Percentiles rank a stretch among this genome's conserved stretches.
Conservation (phyloP, 2,113 vertebrate genomes). For the Campylomormyrus numenius region DNA sequence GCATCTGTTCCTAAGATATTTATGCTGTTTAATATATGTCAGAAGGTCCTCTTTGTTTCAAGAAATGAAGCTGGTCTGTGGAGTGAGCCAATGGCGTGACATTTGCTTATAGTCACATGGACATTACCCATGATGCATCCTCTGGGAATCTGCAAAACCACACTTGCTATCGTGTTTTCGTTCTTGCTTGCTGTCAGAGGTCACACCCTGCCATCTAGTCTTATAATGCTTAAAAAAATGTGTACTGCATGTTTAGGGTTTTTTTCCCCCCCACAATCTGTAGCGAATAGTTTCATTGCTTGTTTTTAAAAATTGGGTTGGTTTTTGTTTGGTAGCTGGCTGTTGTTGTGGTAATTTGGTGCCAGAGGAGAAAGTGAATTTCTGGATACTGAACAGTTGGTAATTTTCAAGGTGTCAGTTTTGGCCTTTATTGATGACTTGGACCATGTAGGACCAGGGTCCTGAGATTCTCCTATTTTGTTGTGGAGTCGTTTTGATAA, state of each 20-base stretch:
- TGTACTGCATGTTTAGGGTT: background rate
- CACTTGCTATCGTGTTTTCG: background rate
- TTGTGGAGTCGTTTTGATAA: background rate
- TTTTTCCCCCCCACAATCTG: background rate
- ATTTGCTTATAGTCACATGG: background rate
- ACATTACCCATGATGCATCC: background rate
- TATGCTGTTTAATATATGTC: background rate
- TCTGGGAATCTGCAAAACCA: background rate
- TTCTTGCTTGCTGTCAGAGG: background rate
- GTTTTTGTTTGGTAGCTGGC: background rate
- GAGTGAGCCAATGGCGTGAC: background rate
- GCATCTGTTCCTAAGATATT: background rate
- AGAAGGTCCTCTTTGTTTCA: background rate
- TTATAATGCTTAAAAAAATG: slow-evolving; percentile 1
- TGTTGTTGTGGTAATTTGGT: background rate
- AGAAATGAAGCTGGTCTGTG: background rate
- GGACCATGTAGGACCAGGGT: background rate
- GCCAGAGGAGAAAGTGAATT: background rate
- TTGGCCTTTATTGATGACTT: background rate
- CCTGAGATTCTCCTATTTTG: background rate
- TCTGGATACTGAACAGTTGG: background rate
- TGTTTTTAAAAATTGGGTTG: background rate
- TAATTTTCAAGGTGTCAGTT: background rate
- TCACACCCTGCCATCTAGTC: background rate
- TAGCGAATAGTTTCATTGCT: background rate